Conservation (phyloP, 2,797 vertebrate genomes). For the Oreonectes daqikongensis region DNA sequence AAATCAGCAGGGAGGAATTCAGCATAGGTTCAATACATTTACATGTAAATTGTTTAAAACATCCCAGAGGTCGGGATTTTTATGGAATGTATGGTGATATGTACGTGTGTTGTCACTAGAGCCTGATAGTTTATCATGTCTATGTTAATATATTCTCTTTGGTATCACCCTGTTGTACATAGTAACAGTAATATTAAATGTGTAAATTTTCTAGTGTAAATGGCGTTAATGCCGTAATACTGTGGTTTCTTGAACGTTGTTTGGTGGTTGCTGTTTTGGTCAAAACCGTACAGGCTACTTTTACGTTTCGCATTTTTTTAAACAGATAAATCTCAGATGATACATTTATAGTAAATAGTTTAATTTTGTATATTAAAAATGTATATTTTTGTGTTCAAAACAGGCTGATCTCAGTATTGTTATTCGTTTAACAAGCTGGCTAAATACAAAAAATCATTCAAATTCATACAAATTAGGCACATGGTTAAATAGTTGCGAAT, state of each 20-base stretch:
- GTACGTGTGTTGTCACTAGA: no score
- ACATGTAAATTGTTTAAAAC: neutral
- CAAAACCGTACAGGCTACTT: no score
- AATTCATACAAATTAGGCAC: no score
- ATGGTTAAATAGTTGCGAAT: no score
- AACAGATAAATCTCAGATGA: no score
- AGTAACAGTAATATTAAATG: neutral
- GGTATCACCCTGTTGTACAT: neutral
- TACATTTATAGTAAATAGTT: no score
- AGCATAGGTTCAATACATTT: constrained; percentile 1
- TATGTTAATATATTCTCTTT: neutral
- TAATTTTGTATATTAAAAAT: no score
- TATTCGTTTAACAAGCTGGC: neutral
- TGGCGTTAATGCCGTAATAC: neutral
- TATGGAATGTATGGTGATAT: constrained; percentile 6
- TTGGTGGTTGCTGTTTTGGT: neutral
- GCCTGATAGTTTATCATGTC: no score
- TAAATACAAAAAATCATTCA: no score
- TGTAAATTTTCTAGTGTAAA: neutral
- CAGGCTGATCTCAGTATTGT: no score
- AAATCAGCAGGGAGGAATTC: neutral
- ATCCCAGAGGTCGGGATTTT: neutral
- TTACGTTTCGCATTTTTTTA: no score
- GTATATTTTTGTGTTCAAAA: no score
- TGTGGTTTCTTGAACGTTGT: neutral